Base-by-base conservation (phyloP, 2,113 vertebrate species). In the Corythornis vintsioides region DNA sequence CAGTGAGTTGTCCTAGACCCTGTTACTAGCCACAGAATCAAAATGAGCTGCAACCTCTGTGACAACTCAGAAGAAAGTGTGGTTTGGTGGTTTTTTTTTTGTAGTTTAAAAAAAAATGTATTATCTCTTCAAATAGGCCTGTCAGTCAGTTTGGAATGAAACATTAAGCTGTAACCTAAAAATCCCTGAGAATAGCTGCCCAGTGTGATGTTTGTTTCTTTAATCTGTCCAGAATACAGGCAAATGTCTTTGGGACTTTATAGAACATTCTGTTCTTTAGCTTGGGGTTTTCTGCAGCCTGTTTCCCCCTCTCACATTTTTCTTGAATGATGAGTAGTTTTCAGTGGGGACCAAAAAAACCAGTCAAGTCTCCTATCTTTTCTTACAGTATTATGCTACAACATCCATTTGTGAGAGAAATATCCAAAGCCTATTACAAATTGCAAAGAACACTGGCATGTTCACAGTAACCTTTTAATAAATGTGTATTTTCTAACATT, bases 1-100 rank as follows among this genome's bases (percentile, higher is more conserved):
- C 33, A 63, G 3, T 0, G 0, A 3, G 0, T 11, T 6, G 1
- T 72, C 43, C 47, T 15, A 74, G 38, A 3, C 7, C 10, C 9
- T 0, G 0, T 21, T 42, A n/a, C 31, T 18, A 67, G 25, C 3
- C 48, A 43, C 28, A 70, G 59, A 42, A 31, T 45, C 63, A 76
- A 88, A 94, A 69, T 69, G n/a, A 61, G 6, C 59, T 64, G 14
- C 52, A 74, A 38, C 2, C 6, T 42, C 47, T 60, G 15, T n/a
- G 19, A 67, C 13, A 67, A 33, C 31, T 45, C 31, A 52, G 52
- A 70, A 53, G 16, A 56, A 10, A 64, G 10, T 15, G 52, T 33
- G 33, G 33, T 33, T 33, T 33, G 33, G 33, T 33, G 33, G 33
- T 38, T 5, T 53, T 47, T 66, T 47, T 50, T 50, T 50, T 50